Evolutionary conservation across 2,113 vertebrate species (phyloP).

Genomic region (Balaeniceps rex): DNA sequence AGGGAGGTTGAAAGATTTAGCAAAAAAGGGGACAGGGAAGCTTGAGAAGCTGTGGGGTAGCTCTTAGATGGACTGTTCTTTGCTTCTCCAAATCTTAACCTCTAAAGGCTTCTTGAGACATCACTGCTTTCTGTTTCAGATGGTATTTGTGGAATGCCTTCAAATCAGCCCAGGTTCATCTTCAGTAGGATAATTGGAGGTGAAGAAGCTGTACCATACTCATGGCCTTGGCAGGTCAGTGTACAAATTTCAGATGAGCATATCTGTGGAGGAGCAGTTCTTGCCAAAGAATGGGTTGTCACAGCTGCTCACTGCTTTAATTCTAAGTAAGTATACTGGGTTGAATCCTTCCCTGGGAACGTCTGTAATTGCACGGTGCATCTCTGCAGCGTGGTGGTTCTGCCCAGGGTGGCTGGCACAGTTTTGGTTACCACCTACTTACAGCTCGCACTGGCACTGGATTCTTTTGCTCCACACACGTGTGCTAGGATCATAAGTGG

Average conservation of each 20-base stretch:
- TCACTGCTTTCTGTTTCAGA: background rate
- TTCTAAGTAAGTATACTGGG: background rate
- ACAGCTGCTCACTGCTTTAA: slow-evolving; percentile 66
- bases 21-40: background rate
- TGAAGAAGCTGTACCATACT: slow-evolving; percentile 54
- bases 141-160: slow-evolving; percentile 26
- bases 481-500: background rate
- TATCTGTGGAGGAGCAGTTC: slow-evolving; percentile 56
- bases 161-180: slow-evolving; percentile 16
- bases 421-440: background rate
- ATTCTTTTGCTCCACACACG: background rate
- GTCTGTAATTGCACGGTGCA: rapidly evolving
- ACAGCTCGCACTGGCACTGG: background rate
- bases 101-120: background rate
- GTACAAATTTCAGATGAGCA: slow-evolving; percentile 41
- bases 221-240: slow-evolving; percentile 65
- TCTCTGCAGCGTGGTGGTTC: background rate
- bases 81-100: background rate
- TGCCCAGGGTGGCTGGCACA: background rate
- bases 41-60: background rate
- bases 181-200: slow-evolving; percentile 41
- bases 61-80: background rate
- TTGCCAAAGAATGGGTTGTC: slow-evolving; percentile 56
- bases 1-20: background rate
- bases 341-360: background rate